phyloP scores from a whole-genome alignment of 2,113 vertebrate species.

The Phasianus colchicus region DNA sequence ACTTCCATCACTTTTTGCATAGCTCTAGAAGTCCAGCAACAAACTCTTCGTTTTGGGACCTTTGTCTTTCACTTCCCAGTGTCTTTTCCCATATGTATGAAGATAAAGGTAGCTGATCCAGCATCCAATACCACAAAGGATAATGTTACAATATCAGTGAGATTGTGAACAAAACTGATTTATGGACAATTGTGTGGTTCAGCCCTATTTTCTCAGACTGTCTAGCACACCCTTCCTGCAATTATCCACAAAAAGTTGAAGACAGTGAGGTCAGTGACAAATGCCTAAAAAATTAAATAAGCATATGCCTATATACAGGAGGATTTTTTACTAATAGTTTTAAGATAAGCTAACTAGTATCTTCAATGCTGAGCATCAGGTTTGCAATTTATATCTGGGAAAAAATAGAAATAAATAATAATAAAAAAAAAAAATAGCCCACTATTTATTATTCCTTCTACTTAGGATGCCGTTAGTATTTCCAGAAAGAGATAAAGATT shows the following conservation, averaged over 20 bases:
- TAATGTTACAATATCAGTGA: not conserved
- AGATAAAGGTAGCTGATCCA: not conserved
- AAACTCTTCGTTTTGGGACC: not conserved
- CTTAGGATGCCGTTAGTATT: slow-evolving; percentile 53
- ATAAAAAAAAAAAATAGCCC: not conserved
- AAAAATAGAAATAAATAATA: too few relatives aligned
- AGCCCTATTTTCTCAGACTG: not conserved
- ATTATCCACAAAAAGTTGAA: not conserved
- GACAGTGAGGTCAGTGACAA: rapidly evolving
- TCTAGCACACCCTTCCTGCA: not conserved
- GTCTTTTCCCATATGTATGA: rapidly evolving
- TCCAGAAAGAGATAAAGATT: slow-evolving; percentile 36
- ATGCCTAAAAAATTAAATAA: rapidly evolving
- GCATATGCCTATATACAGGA: not conserved
- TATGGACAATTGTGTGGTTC: not conserved
- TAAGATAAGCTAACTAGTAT: not conserved
- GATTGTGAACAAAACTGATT: rapidly evolving
- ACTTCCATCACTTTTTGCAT: not conserved
- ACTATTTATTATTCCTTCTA: slow-evolving; percentile 27
- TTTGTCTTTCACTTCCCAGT: rapidly evolving
- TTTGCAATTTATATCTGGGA: slow-evolving; percentile 37
- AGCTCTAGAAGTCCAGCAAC: not conserved
- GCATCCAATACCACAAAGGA: not conserved
- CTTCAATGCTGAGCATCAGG: not conserved
- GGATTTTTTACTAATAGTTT: not conserved